Conservation (phyloP, 2,888 invertebrate genomes). For the Coremacera marginata region DNA sequence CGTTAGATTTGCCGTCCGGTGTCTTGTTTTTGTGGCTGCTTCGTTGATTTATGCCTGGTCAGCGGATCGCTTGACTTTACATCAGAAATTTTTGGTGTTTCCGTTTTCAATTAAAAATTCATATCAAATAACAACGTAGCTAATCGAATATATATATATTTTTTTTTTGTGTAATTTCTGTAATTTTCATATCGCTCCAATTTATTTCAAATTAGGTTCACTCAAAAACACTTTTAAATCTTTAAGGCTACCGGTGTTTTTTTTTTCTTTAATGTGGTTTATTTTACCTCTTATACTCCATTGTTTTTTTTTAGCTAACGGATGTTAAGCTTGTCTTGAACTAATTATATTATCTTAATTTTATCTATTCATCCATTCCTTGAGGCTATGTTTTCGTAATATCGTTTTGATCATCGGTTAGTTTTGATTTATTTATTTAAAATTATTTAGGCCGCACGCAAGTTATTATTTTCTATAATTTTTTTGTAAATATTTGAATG, state of each 20-base stretch:
- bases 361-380: neutral
- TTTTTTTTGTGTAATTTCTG: neutral
- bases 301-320: neutral
- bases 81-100: neutral
- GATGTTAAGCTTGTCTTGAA: neutral
- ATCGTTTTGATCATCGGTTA: neutral
- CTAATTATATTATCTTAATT: neutral
- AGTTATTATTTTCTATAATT: neutral
- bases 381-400: neutral
- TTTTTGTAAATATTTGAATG: neutral
- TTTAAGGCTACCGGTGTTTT: neutral
- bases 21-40: neutral
- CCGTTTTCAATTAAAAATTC: neutral
- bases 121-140: neutral
- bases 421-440: constrained; percentile 9
- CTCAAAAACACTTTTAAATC: neutral
- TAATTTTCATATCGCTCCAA: constrained; percentile 2
- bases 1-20: neutral
- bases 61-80: neutral
- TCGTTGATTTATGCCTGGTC: neutral
- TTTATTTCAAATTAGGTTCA: constrained; percentile 6
- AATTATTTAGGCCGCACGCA: constrained; percentile 11
- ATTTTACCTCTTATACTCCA: too few relatives aligned
- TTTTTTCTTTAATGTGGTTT: neutral
- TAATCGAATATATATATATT: neutral